phyloP scores from a whole-genome alignment of 2,888 invertebrate species.

The Hypena proboscidalis region DNA sequence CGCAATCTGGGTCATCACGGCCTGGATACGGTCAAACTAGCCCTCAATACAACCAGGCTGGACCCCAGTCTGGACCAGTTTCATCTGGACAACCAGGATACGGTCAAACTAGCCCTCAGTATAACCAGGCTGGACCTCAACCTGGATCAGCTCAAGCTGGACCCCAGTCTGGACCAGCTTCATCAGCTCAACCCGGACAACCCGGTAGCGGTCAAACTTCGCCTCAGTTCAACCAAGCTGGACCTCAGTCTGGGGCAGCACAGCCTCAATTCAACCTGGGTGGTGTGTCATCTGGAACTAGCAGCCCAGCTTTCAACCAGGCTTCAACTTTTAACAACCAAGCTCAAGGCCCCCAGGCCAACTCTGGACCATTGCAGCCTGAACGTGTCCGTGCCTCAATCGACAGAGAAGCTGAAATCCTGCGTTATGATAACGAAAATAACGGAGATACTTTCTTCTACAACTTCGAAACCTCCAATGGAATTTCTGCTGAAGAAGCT shows the following conservation, averaged over 20 bases:
- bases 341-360: slow-evolving; percentile 37
- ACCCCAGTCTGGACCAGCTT: slow-evolving; percentile 33
- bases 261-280: slow-evolving; percentile 42
- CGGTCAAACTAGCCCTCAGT: slow-evolving; percentile 3
- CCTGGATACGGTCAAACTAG: slow-evolving; percentile 9
- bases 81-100: slow-evolving; percentile 18
- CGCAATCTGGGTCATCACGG: slow-evolving; percentile 20
- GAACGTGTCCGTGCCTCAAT: slow-evolving; percentile 69
- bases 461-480: slow-evolving; percentile 77
- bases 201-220: slow-evolving; percentile 30
- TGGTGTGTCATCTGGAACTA: slow-evolving; percentile 17
- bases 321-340: slow-evolving; percentile 12
- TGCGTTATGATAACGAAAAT: slow-evolving; percentile 71
- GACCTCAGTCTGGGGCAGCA: slow-evolving; percentile 29
- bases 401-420: slow-evolving; percentile 69
- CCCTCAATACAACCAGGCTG: background rate
- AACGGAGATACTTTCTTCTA: slow-evolving; percentile 74
- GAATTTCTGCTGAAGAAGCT: slow-evolving; percentile 76
- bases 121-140: slow-evolving; percentile 2
- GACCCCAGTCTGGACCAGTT: background rate
- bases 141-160: slow-evolving; percentile 7
- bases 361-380: slow-evolving; percentile 50
- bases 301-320: slow-evolving; percentile 17
- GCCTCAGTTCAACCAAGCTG: slow-evolving; percentile 41
- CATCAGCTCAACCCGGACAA: slow-evolving; percentile 31